A percentile compares a stretch with the other conserved stretches of the same genome.
Conservation (phyloP, 2,113 vertebrate genomes). For the Corythornis madagascariensis region DNA sequence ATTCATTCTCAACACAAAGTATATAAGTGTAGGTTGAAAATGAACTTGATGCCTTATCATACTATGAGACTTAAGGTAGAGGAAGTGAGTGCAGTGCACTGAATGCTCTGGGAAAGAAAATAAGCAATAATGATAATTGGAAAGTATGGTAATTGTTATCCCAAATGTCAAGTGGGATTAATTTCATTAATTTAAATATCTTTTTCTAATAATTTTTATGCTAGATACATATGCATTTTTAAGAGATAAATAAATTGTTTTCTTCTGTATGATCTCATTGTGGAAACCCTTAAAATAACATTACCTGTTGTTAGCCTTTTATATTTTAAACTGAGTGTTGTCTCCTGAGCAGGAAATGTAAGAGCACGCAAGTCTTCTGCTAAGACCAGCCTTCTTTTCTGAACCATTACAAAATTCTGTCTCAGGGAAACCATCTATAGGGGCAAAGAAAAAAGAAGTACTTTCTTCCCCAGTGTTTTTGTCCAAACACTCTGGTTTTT, state of each 20-base stretch:
- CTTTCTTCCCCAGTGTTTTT: not conserved
- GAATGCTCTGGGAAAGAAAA: conserved; percentile 29
- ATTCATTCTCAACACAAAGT: not conserved
- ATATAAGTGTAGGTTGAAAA: not conserved
- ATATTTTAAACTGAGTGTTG: not conserved
- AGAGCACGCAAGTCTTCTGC: not conserved
- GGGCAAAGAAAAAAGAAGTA: not conserved
- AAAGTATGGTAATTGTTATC: conserved; percentile 26
- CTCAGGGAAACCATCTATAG: not conserved
- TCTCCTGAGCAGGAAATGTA: not conserved
- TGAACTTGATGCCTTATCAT: not conserved
- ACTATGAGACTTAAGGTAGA: not conserved
- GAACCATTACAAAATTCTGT: not conserved
- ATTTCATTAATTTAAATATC: conserved; percentile 24
- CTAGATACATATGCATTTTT: not conserved
- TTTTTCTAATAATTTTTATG: conserved; percentile 15
- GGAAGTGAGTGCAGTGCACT: not conserved
- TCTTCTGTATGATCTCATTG: not conserved
- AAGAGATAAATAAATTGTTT: not conserved
- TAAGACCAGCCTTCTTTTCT: not conserved
- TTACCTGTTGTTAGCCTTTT: not conserved
- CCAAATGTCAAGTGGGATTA: conserved; percentile 44
- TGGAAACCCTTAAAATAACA: conserved; percentile 4
- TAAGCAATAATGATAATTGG: conserved; percentile 20
- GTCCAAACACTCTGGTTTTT: not conserved